Evolutionary conservation across 1,140 invertebrate species (phyloP), one percentile per base, ranked within the genome.

Genomic region (Pentalonia nigronervosa): DNA sequence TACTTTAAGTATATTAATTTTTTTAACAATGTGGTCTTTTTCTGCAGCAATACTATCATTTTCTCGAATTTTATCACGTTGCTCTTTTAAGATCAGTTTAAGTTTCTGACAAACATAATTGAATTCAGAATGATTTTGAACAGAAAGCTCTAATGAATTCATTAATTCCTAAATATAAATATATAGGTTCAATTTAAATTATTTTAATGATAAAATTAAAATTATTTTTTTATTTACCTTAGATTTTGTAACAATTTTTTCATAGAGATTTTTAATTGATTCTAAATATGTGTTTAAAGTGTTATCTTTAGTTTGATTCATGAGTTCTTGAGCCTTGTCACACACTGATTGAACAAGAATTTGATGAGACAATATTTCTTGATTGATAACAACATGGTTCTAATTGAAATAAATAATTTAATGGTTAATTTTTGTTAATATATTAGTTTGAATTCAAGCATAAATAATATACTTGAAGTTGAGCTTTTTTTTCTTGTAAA

Each of bases 351-450:
- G 98, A 0, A 99, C 97, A 1, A 99, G 95, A 90, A 97, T 96
- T 95, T 98, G 98, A 96, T 99, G 98, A 0, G 98, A 98, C 95
- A 98, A 97, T 88, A 99, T 99, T 95, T 99, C 98, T 95, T 99
- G 98, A 95, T 99, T 98, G 95, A 99, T 97, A 60, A 99, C 97
- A 95, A 98, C 98, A 95, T 99, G 98, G 95, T 98, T 99, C 95
- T 99, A 94, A 50, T 94, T 94, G 50, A 21, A 94, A 47, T 21
- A 45, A 91, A 14, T 25, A 83, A 94, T 48, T 30, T 45, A 11
- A 30, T 41, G 21, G 21, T 84, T 23, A 45, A 84, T 76, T n/a
- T 45, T 45, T 83, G 34, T 21, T 36, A 7, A 36, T 36, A 23
- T 36, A 4, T 83, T 36, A 36, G n/a, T 34, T 83, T 83, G 7